Conservation (phyloP, 1,140 invertebrate species). For the Wasmannia auropunctata region DNA sequence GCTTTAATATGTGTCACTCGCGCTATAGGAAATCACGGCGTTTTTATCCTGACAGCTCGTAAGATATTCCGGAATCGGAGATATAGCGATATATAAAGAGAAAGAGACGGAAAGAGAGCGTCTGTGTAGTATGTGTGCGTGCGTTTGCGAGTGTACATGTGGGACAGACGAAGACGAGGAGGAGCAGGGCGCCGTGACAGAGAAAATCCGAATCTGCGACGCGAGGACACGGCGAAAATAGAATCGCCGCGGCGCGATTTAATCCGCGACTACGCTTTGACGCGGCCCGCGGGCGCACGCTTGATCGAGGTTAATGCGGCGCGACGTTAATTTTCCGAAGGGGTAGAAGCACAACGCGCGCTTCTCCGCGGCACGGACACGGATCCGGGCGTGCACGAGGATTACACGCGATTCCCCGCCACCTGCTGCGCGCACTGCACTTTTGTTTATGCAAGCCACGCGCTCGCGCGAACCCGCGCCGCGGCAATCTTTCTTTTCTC, state of each 20-base stretch:
- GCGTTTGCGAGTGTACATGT: neutral
- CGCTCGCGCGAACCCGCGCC: conserved; percentile 24
- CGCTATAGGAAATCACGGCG: conserved; percentile 18
- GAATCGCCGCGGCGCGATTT: conserved; percentile 43
- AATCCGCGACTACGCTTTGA: conserved; percentile 41
- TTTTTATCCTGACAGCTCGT: conserved; percentile 35
- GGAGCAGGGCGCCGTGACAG: neutral
- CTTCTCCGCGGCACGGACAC: neutral
- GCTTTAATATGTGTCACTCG: conserved; percentile 37
- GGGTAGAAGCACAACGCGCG: conserved; percentile 20
- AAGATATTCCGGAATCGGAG: conserved; percentile 45
- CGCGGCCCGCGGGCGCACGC: neutral
- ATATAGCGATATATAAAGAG: neutral
- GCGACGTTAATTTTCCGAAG: conserved; percentile 54
- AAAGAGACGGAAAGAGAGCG: neutral
- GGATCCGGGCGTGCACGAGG: conserved; percentile 26
- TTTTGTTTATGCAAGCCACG: conserved; percentile 78
- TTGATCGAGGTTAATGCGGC: conserved; percentile 46
- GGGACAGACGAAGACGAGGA: neutral
- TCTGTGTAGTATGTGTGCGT: neutral
- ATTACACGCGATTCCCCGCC: conserved; percentile 72
- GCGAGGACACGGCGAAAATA: conserved; percentile 41
- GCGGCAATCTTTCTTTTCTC: neutral
- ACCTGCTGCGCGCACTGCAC: conserved; percentile 77
- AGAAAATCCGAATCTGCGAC: conserved; percentile 43